Base-by-base conservation (phyloP, 2,113 vertebrate genomes). In the Callithrix jacchus region DNA sequence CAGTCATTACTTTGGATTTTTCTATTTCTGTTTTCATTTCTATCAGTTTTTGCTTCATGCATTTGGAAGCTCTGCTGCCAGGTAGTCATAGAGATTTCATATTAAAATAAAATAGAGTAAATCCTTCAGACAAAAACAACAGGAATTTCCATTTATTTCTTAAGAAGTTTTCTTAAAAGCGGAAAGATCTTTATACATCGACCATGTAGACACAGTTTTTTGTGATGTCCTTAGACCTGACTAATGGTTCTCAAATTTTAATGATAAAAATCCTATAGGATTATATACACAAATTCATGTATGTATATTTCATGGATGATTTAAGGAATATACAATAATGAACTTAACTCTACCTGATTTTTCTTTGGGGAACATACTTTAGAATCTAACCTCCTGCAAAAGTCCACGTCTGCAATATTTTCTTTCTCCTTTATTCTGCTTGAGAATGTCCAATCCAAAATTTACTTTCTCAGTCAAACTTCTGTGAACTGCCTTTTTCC, bases 21-120 rank as follows among this genome's bases (percentile, higher is more conserved):
- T 80, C 42, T n/a, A 20, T 68, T 83, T 77, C 21, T 85, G 35
- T 10, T 49, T 82, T 87, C 37, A 82, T 3, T 68, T 76, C 37
- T 87, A 17, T 30, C 40, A 58, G 13, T 21, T 91, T 94, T 81
- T 87, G 37, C 47, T 89, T 89, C 25, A 68, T 82, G 66, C 68
- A 87, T 40, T 96, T 74, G 76, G 20, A 88, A 92, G 35, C 45
- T 66, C 56, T 87, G n/a, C 85, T 84, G 45, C 87, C 74, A 86
- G n/a, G 18, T 47, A 12, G 49, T 70, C 20, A 83, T 52, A 70
- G 58, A 88, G 70, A 45, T 84, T 92, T 92, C 42, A 45, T 81
- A 35, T 73, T 85, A 93, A 86, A 80, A 82, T 66, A 82, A 45
- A 42, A 35, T 64, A 25, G 6, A 52, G 21, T 83, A 56, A 91